Base-by-base conservation (phyloP, 2,888 invertebrate species). In the Thysanoteuthis rhombus region DNA sequence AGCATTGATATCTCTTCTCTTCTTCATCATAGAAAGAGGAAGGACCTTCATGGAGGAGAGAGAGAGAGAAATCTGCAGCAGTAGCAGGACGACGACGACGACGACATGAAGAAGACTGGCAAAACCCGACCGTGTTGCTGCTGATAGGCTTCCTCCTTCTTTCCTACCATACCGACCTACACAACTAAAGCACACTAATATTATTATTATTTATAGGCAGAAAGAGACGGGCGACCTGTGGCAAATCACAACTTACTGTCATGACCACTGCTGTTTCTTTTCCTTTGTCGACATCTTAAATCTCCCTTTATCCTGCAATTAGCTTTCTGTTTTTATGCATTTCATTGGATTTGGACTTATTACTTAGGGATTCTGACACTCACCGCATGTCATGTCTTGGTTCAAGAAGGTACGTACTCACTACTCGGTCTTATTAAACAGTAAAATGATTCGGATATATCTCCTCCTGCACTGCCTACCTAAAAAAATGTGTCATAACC, bases 371-470 rank as follows among this genome's bases (percentile, higher is more conserved):
- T 45, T 92, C 10, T 42, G 92, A 28, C 90, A 40, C 32, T 45
- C 92, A 40, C 45, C 45, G 40, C 92, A 92, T 92, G 92, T 40
- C 92, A 92, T 92, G 92, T n/a, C 92, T 40, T 92, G 92, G 92
- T 92, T 92, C n/a, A 92, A 92, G 92, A 92, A 92, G 92, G 92
- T 92, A 92, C 45, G 92, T 92, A 92, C 32, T 75, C 10, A 2
- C 12, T 25, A 5, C 16, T 45, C 16, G 12, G 19, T 52, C 25
- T 52, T 90, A 25, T n/a, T 19, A 25, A 90, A 90, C 25, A 32
- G 25, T 39, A 6, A 16, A 91, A 40, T 10, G 25, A 28, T 40
- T n/a, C 10, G 10, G 4, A 3, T 90, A 38, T 36, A 90, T 90
- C 38, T 36, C 38, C 38, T 39, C 39, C 38, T 36, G 25, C 28